Conservation (phyloP, 2,888 invertebrate genomes). For the Tetranychus truncatus region DNA sequence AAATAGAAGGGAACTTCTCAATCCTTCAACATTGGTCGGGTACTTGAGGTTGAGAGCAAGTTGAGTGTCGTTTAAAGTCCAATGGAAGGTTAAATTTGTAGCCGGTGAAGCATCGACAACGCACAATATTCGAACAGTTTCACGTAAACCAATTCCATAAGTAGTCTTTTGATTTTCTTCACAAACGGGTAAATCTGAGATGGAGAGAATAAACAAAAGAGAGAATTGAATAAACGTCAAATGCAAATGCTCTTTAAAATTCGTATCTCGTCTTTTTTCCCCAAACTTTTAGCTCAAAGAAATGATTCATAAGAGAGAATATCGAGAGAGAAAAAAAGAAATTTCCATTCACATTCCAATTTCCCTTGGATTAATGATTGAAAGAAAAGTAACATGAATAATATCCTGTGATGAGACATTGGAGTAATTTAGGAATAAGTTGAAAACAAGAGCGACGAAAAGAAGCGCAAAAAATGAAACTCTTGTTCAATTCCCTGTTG, state of each 20-base stretch:
- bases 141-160: conserved; percentile 17
- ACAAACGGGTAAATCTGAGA: conserved; percentile 17
- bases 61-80: conserved; percentile 16
- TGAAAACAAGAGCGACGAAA: no score
- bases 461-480: no score
- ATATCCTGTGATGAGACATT: background rate
- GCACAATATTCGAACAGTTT: conserved; percentile 18
- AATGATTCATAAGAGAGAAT: no score
- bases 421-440: background rate
- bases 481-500: no score
- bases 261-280: no score
- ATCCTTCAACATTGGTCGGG: conserved; percentile 13
- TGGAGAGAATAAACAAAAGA: background rate
- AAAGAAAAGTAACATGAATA: background rate
- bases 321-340: no score
- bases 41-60: background rate
- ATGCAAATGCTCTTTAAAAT: no score
- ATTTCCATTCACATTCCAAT: no score
- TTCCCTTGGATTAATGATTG: background rate
- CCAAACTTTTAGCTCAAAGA: no score
- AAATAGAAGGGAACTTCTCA: conserved; percentile 15
- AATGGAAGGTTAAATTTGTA: conserved; percentile 10
- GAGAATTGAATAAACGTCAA: background rate
- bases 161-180: conserved; percentile 16
- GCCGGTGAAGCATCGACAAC: conserved; percentile 17